Base-by-base conservation (phyloP, 1,140 invertebrate genomes). In the Sarcophaga peregrina region DNA sequence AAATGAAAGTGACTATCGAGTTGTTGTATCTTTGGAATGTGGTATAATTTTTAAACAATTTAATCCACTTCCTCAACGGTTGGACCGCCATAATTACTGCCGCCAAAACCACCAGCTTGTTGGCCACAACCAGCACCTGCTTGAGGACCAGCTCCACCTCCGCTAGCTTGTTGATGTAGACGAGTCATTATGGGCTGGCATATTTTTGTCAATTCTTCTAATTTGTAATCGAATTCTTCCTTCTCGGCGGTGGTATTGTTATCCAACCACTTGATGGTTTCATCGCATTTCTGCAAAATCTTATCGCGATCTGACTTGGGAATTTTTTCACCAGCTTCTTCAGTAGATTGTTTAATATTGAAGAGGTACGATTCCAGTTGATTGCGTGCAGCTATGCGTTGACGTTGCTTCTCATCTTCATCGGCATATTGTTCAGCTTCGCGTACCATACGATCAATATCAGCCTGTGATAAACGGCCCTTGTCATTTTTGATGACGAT, bases 401-500 rank as follows among this genome's bases (percentile, higher is more conserved):
- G 93, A 62, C 92, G 92, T 85, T 95, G 95, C 82, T 92, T 52
- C 88, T 96, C 95, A 84, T 95, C 94, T 82, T 93, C 93, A 46
- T 92, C 92, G n/a, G 86, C 86, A 78, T 87, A 88, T 45, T 84
- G 85, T 83, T 88, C 87, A 8, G 87, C 87, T 82, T 88, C 87
- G 83, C 84, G 86, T 7, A 88, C 86, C 87, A 88, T 88, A 82
- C 87, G 86, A 82, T 97, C 95, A 86, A 97, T 97, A 84, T 96
- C 95, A 45, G 95, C 94, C 86, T 97, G 96, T 10, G 92, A 93
- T 6, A 96, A 91, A 82, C 96, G 92, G 54, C 95, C 95, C 87
- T 96, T 96, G 88, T 97, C 96, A 87, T 97, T 97, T 48, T 95
- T 96, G 84, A 97, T 96, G 15, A 94, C 96, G 85, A 97, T 96